Base-by-base conservation (phyloP, 1,140 invertebrate genomes). In the Drosophila neocordata region DNA sequence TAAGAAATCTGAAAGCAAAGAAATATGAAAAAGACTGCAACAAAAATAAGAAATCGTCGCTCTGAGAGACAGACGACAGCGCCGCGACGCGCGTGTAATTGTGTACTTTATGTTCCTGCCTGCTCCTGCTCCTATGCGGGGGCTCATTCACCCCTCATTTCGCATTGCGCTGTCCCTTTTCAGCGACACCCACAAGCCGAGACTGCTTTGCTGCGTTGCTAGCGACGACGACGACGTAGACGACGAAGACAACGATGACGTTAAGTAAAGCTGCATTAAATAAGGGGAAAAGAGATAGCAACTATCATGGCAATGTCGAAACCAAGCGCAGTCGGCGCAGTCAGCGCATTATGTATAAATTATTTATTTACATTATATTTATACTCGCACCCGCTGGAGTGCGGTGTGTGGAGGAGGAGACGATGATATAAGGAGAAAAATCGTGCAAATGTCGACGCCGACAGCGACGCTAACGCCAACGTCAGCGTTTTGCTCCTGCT, bases 281-380 rank as follows among this genome's bases (percentile, higher is more conserved):
- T 60, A 64, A 38, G 60, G n/a, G 8, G 31, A 63, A 73, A 9
- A 65, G 79, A 58, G 67, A 76, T 3, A 34, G 66, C 44, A 58
- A 37, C 52, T n/a, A n/a, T 13, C 18, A 65, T 62, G 44, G 55
- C 62, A 59, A 63, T 38, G 55, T 59, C 41, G 22, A 72, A 64
- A 65, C 58, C 62, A 73, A 67, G 65, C 73, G 65, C 55, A 73
- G 58, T 59, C 58, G 68, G 64, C 65, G 73, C 69, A 73, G 58
- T 59, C 58, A 71, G 64, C 65, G 73, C 69, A 83, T 88, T 88
- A 88, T 89, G 69, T 87, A 83, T 82, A 87, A 87, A 88, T 87
- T 77, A 87, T 87, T 87, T 87, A 87, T 87, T 87, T 88, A 79
- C 75, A 88, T 88, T 83, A 81, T 88, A 87, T 87, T 79, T 79